Base-by-base conservation (phyloP, 1,140 invertebrate genomes). In the Drosophila guanche region DNA sequence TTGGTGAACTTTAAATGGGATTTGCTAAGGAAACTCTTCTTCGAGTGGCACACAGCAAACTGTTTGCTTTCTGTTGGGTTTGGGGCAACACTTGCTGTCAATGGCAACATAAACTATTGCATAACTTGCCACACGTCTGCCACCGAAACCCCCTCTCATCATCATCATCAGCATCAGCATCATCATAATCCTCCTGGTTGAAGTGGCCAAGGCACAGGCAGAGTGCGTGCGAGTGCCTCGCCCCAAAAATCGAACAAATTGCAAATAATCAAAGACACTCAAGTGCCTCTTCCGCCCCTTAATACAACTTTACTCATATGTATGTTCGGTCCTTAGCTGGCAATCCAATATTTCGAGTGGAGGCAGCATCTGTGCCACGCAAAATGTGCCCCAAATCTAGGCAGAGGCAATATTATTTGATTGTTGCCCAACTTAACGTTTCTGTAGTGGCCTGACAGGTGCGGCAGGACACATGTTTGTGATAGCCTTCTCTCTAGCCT, bases 211-310 rank as follows among this genome's bases (percentile, higher is more conserved):
- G 57, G 60, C 29, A 33, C 2, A 70, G 52, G 25, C 41, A 43
- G 33, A 67, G 76, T 60, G 62, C 69, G 23, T 45, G 43, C 52
- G 41, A 56, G 42, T 37, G 61, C 61, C 42, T 63, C 48, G 27
- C 23, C 48, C 43, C 16, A 20, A 62, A 62, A 79, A 71, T 76
- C 71, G 71, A 72, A 85, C 79, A 73, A 85, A 85, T 85, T 79
- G 71, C 79, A 84, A 84, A 84, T 84, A 83, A 83, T 83, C 79
- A 74, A 83, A 83, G 79, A 83, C 74, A 83, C 79, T 83, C 77
- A 65, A 83, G 79, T 66, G 73, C 53, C 33, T 40, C 65, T 51
- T 33, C 25, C 23, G 62, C 62, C 47, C 48, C 59, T 29, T 80
- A 74, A 81, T 20, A 62, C 69, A 59, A 77, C 76, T 80, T 56